A percentile compares a stretch with the other conserved stretches of the same genome.
Conservation (phyloP, 2,888 invertebrate genomes). For the Anorthoa munda region DNA sequence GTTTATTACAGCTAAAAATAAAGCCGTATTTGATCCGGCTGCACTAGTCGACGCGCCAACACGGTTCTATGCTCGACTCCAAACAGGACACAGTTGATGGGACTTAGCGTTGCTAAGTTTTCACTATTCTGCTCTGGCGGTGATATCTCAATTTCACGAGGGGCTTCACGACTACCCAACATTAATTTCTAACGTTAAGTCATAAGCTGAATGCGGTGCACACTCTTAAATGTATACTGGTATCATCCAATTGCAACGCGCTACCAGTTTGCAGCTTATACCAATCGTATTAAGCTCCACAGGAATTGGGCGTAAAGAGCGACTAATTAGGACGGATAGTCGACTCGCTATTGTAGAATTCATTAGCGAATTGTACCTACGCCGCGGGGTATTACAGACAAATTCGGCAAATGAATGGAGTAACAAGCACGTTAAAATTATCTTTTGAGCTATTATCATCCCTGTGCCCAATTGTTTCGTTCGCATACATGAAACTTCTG, state of each 20-base stretch:
- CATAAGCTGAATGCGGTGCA: conserved; percentile 71
- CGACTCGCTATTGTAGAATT: conserved; percentile 83
- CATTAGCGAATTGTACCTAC: conserved; percentile 79
- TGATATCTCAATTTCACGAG: conserved; percentile 85
- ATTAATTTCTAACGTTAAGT: conserved; percentile 81
- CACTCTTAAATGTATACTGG: conserved; percentile 50
- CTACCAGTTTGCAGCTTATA: conserved; percentile 71
- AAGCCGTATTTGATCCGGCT: conserved; percentile 63
- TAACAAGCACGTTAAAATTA: conserved; percentile 60
- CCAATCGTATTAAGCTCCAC: conserved; percentile 75
- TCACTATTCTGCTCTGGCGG: conserved; percentile 81
- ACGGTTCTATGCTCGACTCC: conserved; percentile 68
- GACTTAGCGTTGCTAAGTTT: conserved; percentile 89
- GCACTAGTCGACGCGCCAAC: conserved; percentile 47
- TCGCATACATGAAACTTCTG: conserved; percentile 22
- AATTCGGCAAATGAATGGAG: conserved; percentile 72
- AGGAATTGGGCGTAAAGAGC: conserved; percentile 82
- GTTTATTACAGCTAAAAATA: conserved; percentile 59
- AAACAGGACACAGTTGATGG: conserved; percentile 78
- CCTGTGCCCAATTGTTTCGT: conserved; percentile 32
- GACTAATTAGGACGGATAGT: conserved; percentile 83
- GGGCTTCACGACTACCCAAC: conserved; percentile 82
- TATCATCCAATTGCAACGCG: conserved; percentile 52
- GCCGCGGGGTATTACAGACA: conserved; percentile 74
- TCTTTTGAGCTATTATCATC: conserved; percentile 55